Percentiles rank a stretch among this genome's conserved stretches.
Conservation (phyloP, 2,888 invertebrate genomes). For the Plagodis dolabraria region DNA sequence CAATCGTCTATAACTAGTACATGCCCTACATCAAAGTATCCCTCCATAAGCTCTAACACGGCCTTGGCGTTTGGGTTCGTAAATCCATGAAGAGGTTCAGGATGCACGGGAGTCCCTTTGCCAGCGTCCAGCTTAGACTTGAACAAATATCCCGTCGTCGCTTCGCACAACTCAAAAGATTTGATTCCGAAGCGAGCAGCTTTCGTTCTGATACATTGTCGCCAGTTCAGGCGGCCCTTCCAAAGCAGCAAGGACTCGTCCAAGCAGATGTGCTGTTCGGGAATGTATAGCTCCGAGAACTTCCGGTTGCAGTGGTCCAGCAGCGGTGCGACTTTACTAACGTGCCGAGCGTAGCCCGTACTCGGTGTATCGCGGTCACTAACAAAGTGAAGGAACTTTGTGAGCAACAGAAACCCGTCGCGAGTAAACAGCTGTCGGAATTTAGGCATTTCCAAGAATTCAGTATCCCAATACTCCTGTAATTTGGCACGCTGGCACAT, state of each 20-base stretch:
- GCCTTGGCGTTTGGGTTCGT: neutral
- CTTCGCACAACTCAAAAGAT: constrained; percentile 6
- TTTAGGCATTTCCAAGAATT: neutral
- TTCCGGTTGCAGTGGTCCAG: neutral
- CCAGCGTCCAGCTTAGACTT: neutral
- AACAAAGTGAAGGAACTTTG: neutral
- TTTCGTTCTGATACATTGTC: constrained; percentile 1
- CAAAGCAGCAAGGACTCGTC: constrained; percentile 8
- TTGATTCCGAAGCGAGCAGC: constrained; percentile 4
- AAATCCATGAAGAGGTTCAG: neutral
- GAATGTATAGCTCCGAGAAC: constrained; percentile 2
- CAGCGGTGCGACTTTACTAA: neutral
- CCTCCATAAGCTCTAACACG: constrained; percentile 1
- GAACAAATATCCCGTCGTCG: neutral
- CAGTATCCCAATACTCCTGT: neutral
- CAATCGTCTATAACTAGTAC: neutral
- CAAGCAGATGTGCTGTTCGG: neutral
- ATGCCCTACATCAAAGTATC: constrained; percentile 1
- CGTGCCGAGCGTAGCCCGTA: neutral
- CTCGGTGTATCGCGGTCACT: neutral
- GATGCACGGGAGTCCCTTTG: neutral
- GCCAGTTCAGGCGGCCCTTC: constrained; percentile 5
- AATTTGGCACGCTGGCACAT: neutral
- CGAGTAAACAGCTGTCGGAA: neutral
- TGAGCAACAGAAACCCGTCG: neutral